phyloP scores from a whole-genome alignment of 2,113 vertebrate genomes.

The Macrotis lagotis region DNA sequence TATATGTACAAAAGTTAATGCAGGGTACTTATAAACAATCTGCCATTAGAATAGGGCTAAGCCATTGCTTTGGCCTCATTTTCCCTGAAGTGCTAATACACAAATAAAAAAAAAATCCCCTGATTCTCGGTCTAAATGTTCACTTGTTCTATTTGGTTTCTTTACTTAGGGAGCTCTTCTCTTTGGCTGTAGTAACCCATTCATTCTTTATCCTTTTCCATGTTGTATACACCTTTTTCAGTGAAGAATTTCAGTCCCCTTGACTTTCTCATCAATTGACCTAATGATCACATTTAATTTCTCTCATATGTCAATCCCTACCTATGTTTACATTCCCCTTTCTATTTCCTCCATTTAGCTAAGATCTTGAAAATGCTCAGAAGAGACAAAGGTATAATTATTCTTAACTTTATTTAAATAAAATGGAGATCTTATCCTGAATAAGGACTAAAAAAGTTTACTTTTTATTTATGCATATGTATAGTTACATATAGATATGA shows the following conservation, averaged over 20 bases:
- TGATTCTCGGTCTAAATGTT: background rate
- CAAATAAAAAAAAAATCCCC: background rate
- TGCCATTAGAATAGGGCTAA: background rate
- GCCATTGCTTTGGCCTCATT: background rate
- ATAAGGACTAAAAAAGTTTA: background rate
- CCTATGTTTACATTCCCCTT: background rate
- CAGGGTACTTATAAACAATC: background rate
- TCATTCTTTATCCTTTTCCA: background rate
- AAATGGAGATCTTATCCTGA: slow-evolving; percentile 25
- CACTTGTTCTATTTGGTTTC: background rate
- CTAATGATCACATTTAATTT: slow-evolving; percentile 39
- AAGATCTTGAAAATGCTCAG: slow-evolving; percentile 1
- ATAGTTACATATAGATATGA: background rate
- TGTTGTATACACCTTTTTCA: background rate
- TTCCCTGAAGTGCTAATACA: background rate
- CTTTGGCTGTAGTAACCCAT: background rate
- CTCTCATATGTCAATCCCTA: background rate
- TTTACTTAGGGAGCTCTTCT: background rate
- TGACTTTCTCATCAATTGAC: background rate
- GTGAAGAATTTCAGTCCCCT: background rate
- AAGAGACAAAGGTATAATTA: slow-evolving; percentile 39
- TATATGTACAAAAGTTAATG: background rate
- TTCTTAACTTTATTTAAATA: slow-evolving; percentile 25
- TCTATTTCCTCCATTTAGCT: background rate
- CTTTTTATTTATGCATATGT: background rate